phyloP scores from a whole-genome alignment of 2,113 vertebrate genomes.

The Hemicordylus capensis region DNA sequence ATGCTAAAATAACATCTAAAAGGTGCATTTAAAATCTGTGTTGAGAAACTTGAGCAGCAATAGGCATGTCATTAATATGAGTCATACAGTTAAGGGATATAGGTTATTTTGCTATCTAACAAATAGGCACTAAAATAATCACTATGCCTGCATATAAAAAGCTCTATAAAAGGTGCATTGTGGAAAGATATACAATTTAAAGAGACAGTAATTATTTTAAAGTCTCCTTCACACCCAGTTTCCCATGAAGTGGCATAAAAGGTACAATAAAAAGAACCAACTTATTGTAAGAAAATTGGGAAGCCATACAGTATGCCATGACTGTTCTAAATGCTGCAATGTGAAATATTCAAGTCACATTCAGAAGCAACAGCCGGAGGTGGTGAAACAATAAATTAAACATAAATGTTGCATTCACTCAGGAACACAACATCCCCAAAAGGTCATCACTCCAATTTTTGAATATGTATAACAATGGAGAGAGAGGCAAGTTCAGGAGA shows the following conservation, averaged over 20 bases:
- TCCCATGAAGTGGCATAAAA: background rate
- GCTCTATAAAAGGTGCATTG: background rate
- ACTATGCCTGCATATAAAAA: background rate
- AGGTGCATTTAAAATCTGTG: background rate
- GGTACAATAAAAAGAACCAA: background rate
- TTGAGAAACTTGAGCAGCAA: background rate
- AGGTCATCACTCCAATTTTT: background rate
- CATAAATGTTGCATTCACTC: constrained; percentile 32
- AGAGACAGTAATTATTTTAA: background rate
- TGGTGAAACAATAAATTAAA: constrained; percentile 39
- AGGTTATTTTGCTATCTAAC: background rate
- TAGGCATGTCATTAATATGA: background rate
- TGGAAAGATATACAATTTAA: background rate
- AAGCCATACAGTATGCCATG: background rate
- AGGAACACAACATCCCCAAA: background rate
- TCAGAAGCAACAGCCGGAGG: background rate
- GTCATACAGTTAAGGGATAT: background rate
- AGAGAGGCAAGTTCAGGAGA: constrained; percentile 39
- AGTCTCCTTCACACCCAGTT: no score
- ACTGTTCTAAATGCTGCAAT: background rate
- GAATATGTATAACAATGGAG: background rate
- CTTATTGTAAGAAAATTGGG: background rate
- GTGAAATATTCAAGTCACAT: background rate
- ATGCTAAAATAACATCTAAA: background rate
- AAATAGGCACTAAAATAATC: background rate